Evolutionary conservation across 2,888 invertebrate genomes (phyloP).

Genomic region (Agrochola litura): DNA sequence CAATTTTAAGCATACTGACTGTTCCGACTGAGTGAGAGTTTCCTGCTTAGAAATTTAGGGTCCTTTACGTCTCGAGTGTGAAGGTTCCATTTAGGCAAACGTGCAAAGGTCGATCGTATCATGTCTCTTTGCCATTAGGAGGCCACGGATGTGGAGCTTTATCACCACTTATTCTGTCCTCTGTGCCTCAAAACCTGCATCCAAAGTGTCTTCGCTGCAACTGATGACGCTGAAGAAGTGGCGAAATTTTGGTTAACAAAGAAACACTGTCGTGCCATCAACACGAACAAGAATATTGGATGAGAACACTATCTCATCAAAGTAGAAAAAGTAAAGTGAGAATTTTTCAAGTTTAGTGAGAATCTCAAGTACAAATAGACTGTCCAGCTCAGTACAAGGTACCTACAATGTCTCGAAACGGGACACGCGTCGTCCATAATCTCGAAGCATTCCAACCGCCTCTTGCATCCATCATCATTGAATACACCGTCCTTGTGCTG

Average conservation of each 20-base stretch:
- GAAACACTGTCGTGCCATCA: not conserved
- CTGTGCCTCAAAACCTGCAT: too few species aligned
- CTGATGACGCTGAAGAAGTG: too few species aligned
- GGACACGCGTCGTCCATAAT: not conserved
- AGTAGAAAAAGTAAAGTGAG: not conserved
- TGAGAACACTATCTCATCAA: too few species aligned
- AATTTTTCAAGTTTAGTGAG: not conserved
- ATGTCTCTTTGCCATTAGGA: not conserved
- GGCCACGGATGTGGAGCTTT: too few species aligned
- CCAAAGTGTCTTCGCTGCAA: too few species aligned
- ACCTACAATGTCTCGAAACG: not conserved
- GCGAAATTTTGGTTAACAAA: too few species aligned
- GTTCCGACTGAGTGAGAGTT: not conserved
- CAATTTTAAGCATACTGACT: not conserved
- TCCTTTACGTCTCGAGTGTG: not conserved
- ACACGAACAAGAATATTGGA: not conserved
- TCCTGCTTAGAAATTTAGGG: not conserved
- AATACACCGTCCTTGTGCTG: not conserved
- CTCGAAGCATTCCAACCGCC: not conserved
- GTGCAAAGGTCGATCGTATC: not conserved
- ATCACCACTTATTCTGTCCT: too few species aligned
- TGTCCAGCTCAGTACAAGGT: not conserved
- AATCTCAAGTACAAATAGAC: not conserved
- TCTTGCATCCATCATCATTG: not conserved
- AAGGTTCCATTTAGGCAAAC: not conserved